A percentile compares a stretch with the other conserved stretches of the same genome.
Evolutionary conservation across 2,888 invertebrate species (phyloP).

Genomic region (Omphaloscelis lunosa): DNA sequence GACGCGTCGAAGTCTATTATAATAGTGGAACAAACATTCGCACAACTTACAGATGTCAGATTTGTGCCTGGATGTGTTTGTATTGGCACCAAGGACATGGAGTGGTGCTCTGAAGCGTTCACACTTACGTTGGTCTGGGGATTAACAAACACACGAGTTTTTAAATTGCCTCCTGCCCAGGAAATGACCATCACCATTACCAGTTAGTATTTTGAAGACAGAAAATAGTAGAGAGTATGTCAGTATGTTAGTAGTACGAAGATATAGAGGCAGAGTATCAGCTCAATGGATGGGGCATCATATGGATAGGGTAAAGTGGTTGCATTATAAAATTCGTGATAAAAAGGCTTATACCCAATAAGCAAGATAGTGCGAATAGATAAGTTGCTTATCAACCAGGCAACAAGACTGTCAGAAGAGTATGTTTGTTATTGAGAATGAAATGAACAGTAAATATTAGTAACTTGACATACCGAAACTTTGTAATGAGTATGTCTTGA

Average conservation of each 20-base stretch:
- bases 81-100: conserved; percentile 45
- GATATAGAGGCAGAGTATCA: conserved; percentile 1
- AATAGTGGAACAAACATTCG: conserved; percentile 13
- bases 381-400: conserved; percentile 35
- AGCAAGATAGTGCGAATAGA: conserved; percentile 21
- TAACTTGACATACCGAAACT: conserved; percentile 19
- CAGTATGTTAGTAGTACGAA: background rate
- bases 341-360: conserved; percentile 20
- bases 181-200: conserved; percentile 22
- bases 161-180: conserved; percentile 19
- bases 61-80: conserved; percentile 40
- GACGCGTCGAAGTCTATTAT: background rate
- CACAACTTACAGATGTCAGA: conserved; percentile 48
- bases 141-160: conserved; percentile 44
- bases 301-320: too few species aligned
- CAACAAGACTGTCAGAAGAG: conserved; percentile 20
- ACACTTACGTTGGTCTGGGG: conserved; percentile 55
- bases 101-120: conserved; percentile 42
- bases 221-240: background rate
- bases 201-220: conserved; percentile 4
- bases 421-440: conserved; percentile 9
- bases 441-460: conserved; percentile 14
- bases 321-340: conserved; percentile 15
- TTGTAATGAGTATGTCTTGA: conserved; percentile 12
- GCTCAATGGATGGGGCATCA: background rate